phyloP scores from a whole-genome alignment of 2,113 vertebrate genomes.

The Trichomycterus rosablanca region DNA sequence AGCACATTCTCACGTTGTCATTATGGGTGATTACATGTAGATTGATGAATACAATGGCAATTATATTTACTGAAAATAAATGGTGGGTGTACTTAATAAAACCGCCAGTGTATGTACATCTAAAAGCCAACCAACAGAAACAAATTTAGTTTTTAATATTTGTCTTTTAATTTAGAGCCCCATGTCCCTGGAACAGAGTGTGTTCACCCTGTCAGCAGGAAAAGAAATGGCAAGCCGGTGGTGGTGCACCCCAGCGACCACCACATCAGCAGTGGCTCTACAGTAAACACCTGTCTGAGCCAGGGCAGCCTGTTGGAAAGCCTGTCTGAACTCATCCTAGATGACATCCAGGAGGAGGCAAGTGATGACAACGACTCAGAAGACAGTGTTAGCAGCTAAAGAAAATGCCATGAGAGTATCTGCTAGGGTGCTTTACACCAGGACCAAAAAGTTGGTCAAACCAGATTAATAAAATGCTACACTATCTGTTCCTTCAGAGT shows the following conservation, averaged over 20 bases:
- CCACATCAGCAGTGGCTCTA: conserved; percentile 71
- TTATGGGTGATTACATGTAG: too few relatives aligned
- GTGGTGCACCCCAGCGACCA: conserved; percentile 61
- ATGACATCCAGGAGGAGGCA: conserved; percentile 56
- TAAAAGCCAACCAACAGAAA: too few relatives aligned
- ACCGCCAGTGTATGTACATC: too few relatives aligned
- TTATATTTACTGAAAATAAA: too few relatives aligned
- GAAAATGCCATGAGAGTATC: background rate
- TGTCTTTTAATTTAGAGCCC: conserved; percentile 63
- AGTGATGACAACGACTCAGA: conserved; percentile 12
- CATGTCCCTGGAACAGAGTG: conserved; percentile 66
- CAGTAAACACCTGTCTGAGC: conserved; percentile 72
- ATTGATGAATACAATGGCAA: too few relatives aligned
- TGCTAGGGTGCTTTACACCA: too few relatives aligned
- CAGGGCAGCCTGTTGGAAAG: conserved; percentile 64
- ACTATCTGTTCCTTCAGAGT: too few relatives aligned
- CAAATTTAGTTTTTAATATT: too few relatives aligned
- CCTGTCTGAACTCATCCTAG: conserved; percentile 64
- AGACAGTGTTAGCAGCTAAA: conserved; percentile 12
- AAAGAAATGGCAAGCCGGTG: conserved; percentile 57
- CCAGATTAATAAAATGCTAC: too few relatives aligned
- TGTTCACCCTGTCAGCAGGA: conserved; percentile 67
- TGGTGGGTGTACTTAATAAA: too few relatives aligned
- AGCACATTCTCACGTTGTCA: too few relatives aligned
- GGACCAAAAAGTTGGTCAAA: too few relatives aligned